Percentiles rank a stretch among this genome's conserved stretches.
Evolutionary conservation across 2,113 vertebrate species (phyloP).

Genomic region (Tragulus kanchil): DNA sequence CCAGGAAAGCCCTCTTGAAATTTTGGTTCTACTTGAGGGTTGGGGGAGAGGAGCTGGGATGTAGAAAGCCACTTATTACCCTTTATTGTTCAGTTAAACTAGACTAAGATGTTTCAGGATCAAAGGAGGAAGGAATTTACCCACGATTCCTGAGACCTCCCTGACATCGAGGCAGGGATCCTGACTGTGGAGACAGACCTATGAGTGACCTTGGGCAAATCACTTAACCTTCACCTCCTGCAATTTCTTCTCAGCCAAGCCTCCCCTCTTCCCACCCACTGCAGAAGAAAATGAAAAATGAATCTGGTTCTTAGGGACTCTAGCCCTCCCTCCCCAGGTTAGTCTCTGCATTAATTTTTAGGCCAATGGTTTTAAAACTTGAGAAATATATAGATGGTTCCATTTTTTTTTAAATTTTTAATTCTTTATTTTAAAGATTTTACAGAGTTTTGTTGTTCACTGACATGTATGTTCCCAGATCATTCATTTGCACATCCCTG

Average conservation of each 20-base stretch:
- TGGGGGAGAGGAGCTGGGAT: not conserved
- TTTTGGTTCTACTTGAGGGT: not conserved
- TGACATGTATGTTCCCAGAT: too few relatives aligned
- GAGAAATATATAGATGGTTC: constrained; percentile 13
- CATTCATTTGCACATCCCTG: too few relatives aligned
- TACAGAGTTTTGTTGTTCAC: too few relatives aligned
- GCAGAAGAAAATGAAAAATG: constrained; percentile 4
- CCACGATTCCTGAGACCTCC: not conserved
- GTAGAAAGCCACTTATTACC: not conserved
- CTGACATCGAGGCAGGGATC: not conserved
- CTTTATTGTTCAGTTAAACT: not conserved
- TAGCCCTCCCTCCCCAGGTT: not conserved
- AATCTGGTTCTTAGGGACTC: not conserved
- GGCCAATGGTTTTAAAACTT: not conserved
- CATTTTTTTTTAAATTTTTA: too few relatives aligned
- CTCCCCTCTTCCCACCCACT: not conserved
- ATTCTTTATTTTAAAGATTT: too few relatives aligned
- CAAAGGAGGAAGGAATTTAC: not conserved
- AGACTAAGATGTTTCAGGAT: not conserved
- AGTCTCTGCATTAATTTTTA: constrained; percentile 41
- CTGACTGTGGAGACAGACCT: not conserved
- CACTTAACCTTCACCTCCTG: not conserved
- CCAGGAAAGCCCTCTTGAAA: too few relatives aligned
- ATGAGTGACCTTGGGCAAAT: not conserved
- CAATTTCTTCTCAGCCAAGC: constrained; percentile 13